Percentiles rank a stretch among this genome's conserved stretches.
Evolutionary conservation across 2,113 vertebrate species (phyloP).

Genomic region (Mormyrus lacerda): DNA sequence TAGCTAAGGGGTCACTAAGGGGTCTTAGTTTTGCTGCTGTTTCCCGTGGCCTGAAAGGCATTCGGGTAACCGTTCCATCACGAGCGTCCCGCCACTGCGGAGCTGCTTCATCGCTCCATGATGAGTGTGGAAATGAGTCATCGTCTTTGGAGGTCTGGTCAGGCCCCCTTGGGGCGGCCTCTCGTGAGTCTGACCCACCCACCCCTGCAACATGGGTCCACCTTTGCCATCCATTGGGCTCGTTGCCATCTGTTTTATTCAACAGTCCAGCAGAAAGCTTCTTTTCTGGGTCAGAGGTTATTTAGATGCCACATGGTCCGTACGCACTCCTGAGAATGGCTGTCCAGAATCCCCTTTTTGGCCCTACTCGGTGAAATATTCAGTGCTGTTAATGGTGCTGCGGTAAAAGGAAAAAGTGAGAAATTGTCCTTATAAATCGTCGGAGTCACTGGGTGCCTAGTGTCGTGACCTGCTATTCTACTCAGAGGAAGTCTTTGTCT

Average conservation of each 20-base stretch:
- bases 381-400: neutral
- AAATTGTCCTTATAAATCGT: neutral
- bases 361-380: neutral
- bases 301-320: conserved; percentile 10
- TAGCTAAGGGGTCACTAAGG: conserved; percentile 2
- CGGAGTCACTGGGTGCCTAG: neutral
- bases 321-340: neutral
- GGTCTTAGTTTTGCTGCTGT: neutral
- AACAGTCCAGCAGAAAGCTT: neutral
- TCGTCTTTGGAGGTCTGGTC: neutral
- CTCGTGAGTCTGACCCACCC: neutral
- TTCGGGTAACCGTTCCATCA: neutral
- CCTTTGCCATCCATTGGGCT: neutral
- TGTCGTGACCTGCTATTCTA: neutral
- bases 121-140: neutral
- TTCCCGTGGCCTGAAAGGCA: neutral
- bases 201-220: neutral
- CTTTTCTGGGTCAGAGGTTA: conserved; percentile 19
- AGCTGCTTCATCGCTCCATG: neutral
- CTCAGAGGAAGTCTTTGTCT: neutral
- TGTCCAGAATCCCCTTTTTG: neutral
- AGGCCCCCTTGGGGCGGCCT: neutral
- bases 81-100: neutral
- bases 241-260: conserved; percentile 12
- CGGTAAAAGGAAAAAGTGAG: neutral